Base-by-base conservation (phyloP, 2,113 vertebrate species). In the Pseudorhombus dupliciocellatus region DNA sequence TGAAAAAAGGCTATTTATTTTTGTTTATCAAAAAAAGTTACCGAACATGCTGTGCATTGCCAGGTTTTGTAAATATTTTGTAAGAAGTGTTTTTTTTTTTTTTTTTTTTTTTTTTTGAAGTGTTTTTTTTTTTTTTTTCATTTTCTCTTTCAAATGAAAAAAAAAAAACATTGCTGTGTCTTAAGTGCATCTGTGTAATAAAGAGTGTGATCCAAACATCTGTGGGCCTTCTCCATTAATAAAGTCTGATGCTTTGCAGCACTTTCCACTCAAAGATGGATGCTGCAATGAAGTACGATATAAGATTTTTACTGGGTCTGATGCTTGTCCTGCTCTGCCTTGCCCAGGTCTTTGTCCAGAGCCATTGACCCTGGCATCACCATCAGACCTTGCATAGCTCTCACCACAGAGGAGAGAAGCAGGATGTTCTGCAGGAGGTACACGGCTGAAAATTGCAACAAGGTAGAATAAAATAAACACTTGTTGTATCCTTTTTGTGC, bases 41-140 rank as follows among this genome's bases (percentile, higher is more conserved):
- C 92, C 93, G 92, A 93, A 93, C 90, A 91, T 93, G 94, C 94
- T 93, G 93, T 90, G 93, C 92, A 93, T 92, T 77, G 86, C 91
- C 91, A 91, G 92, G 84, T 90, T 92, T 90, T 92, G 92, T 93
- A 92, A 87, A 92, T 92, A 90, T 93, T 94, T 94, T 92, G 87
- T 90, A 92, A 84, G 77, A 88, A 70, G 54, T 84, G 64, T 79
- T 80, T 76, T 70, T 82, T 84, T 86, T 79, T 82, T 79, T 82
- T 84, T 87, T 80, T 82, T 80, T 76, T 85, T 87, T 79, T 75
- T 77, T 84, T 71, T 87, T 87, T 85, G 77, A 73, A 68, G 90
- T 77, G 59, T 72, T 79, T 80, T 75, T 70, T 81, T 84, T 87
- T 79, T 82, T 84, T 87, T 80, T 82, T 80, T 76, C 74, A 80